Evolutionary conservation across 2,797 vertebrate species (phyloP).

Genomic region (Pangasius krempfi): DNA sequence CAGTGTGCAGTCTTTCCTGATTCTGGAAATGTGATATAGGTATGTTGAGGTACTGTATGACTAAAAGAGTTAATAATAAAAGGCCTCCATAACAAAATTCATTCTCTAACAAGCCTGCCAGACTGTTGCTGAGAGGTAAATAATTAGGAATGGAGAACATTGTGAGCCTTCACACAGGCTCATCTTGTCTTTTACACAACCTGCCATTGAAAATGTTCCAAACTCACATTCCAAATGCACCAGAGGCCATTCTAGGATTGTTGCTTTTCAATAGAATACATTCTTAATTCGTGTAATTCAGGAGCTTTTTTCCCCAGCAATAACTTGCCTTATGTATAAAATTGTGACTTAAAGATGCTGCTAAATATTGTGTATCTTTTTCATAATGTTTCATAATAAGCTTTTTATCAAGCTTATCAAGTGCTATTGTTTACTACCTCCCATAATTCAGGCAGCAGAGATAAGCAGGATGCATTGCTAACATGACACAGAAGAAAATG

Average conservation of each 20-base stretch:
- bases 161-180: slow-evolving; percentile 49
- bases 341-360: background rate
- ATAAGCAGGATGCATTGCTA: background rate
- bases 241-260: slow-evolving; percentile 17
- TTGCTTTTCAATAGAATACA: slow-evolving; percentile 18
- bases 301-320: background rate
- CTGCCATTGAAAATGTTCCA: slow-evolving; percentile 2
- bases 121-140: slow-evolving; percentile 68
- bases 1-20: slow-evolving; percentile 61
- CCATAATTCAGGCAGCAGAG: background rate
- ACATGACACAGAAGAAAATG: slow-evolving; percentile 24
- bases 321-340: background rate
- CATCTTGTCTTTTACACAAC: slow-evolving; percentile 21
- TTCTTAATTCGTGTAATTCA: background rate
- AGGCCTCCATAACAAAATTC: slow-evolving; percentile 72
- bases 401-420: background rate
- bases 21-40: slow-evolving; percentile 72
- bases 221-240: background rate
- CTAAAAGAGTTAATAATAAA: slow-evolving; percentile 73
- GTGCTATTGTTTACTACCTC: background rate
- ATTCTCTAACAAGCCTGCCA: slow-evolving; percentile 46
- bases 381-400: background rate
- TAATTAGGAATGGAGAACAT: slow-evolving; percentile 63
- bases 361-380: background rate
- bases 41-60: slow-evolving; percentile 65